Evolutionary conservation across 1,140 invertebrate genomes (phyloP).

Genomic region (Cherax destructor): DNA sequence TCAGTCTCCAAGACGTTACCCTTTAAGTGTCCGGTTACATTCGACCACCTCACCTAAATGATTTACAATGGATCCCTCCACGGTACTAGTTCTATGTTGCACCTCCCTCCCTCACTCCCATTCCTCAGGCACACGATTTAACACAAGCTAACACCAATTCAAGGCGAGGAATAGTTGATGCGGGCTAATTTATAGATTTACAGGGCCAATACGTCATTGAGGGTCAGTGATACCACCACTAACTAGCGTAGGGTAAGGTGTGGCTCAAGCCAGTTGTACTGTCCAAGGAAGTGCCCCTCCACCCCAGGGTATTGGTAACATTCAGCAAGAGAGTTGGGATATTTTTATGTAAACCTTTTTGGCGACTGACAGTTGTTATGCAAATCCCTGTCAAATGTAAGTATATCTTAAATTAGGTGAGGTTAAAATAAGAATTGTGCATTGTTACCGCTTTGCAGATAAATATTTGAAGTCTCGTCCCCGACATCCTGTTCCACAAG

Average conservation of each 20-base stretch:
- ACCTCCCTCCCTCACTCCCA: background rate
- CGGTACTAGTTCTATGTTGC: background rate
- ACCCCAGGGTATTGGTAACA: background rate
- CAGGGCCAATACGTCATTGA: background rate
- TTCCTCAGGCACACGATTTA: background rate
- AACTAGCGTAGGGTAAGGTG: background rate
- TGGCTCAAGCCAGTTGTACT: background rate
- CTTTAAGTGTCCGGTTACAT: background rate
- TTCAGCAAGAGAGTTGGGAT: background rate
- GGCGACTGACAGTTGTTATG: too few species aligned
- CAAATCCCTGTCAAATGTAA: too few species aligned
- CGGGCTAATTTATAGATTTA: background rate
- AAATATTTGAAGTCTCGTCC: too few species aligned
- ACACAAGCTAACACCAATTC: background rate
- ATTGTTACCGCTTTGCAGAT: too few species aligned
- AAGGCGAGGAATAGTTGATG: background rate
- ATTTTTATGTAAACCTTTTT: too few species aligned
- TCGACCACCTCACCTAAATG: background rate
- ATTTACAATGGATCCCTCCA: background rate
- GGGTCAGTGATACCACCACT: background rate
- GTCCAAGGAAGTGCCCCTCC: background rate
- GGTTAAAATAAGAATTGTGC: too few species aligned
- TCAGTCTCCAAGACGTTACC: conserved; percentile 34
- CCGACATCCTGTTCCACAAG: too few species aligned
- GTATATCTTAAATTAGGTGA: too few species aligned